Base-by-base conservation (phyloP, 2,888 invertebrate genomes). In the Synanthedon myopaeformis region DNA sequence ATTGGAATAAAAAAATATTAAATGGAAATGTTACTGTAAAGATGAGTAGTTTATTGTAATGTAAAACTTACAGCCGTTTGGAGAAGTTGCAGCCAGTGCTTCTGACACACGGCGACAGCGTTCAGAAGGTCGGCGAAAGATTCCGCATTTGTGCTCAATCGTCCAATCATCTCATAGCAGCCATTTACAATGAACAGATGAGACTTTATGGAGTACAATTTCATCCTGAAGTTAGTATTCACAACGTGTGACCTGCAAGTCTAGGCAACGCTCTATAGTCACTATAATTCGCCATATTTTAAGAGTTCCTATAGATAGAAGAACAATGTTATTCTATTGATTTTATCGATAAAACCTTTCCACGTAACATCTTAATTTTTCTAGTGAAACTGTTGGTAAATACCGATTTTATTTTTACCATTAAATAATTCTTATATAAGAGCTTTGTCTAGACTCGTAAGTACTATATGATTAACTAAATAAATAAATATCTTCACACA, bases 201-300 rank as follows among this genome's bases (percentile, higher is more conserved):
- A 91, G 94, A 54, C 90, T 98, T 56, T 98, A 97, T 74, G 99
- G 99, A 35, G 94, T 99, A 58, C 99, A 99, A 88, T 99, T 99
- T 84, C 99, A 99, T 82, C 99, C 99, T 0, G 99, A 99, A 89
- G 96, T 93, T 60, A 66, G 59, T 56, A 19, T 17, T 14, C 13
- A 19, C 10, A 35, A 2, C 0, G 35, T 35, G 3, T 3, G 3
- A 35, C 35, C 35, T 35, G 35, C 35, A 3, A 10, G 35, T 35
- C 35, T 35, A 35, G 35, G 10, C 35, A 35, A 35, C 35, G 10
- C 35, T 35, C 10, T 35, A 41, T 23, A 35, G 35, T 35, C 35
- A 10, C 10, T 35, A 10, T 35, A 10, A 35, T 35, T 28, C 42
- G 6, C 28, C 8, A 28, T 2, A 28, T 8, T 8, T 28, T 28